These are phyloP conservation scores for Dreissena polymorpha DNA, from an alignment of 1,140 invertebrate genomes.

Conservation along the genomic window DNA sequence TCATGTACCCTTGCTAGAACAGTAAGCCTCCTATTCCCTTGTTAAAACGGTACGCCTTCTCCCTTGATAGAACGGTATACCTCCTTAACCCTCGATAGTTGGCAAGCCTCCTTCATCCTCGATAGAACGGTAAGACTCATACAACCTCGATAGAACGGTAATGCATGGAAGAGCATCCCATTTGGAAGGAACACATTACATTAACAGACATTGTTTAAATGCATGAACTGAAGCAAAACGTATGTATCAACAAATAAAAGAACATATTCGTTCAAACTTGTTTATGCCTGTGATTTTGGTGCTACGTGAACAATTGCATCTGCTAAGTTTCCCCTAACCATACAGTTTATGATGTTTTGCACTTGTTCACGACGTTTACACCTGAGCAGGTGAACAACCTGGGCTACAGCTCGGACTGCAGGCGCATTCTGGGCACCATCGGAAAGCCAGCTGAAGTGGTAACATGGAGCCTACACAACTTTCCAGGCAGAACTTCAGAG, in stretches of 20 bases:
- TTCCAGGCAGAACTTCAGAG: background rate
- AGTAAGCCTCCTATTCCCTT: conserved; percentile 40
- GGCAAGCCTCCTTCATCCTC: conserved; percentile 38
- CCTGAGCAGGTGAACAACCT: conserved; percentile 35
- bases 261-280: too few species aligned
- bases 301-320: too few species aligned
- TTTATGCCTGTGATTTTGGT: too few species aligned
- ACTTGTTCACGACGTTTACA: too few species aligned
- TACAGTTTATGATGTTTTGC: too few species aligned
- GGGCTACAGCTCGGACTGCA: conserved; percentile 10
- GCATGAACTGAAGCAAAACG: too few species aligned
- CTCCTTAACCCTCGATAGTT: too few species aligned
- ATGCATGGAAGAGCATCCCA: background rate
- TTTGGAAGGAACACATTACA: too few species aligned
- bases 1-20: background rate
- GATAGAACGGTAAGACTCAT: conserved; percentile 39
- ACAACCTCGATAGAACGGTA: conserved; percentile 46
- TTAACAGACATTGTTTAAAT: too few species aligned
- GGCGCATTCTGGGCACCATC: conserved; percentile 27
- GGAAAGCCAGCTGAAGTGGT: conserved; percentile 48
- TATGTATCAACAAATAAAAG: too few species aligned
- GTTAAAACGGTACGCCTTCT: conserved; percentile 37
- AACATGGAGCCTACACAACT: conserved; percentile 44
- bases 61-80: background rate
- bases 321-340: too few species aligned